Base-by-base conservation (phyloP, 2,888 invertebrate species). In the Eurytoma californica region DNA sequence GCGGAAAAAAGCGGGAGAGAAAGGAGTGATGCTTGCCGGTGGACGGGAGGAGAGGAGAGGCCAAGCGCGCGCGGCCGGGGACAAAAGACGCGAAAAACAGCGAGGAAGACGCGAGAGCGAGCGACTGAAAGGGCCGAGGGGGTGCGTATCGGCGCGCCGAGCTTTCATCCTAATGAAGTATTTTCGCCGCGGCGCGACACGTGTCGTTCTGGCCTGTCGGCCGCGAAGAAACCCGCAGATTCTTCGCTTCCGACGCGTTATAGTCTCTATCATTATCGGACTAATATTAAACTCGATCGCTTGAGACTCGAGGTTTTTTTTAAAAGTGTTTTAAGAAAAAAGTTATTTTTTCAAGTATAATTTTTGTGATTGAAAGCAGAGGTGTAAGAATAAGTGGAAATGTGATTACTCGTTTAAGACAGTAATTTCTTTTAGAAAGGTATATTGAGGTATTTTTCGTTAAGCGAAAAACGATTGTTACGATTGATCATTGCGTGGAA, bases 111-210 rank as follows among this genome's bases (percentile, higher is more conserved):
- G 73, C 18, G 53, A 60, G 47, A 82, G 82, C 82, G 78, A 83
- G 83, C 82, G 75, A 83, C 82, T 84, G 83, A 77, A 81, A 75
- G 83, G 83, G 84, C 84, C 84, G 84, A 84, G 39, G 83, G 72
- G 53, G 77, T 57, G 57, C 63, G 69, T 73, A 84, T 84, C 81
- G 85, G 84, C 83, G 84, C 79, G 83, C 81, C 82, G 82, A 88
- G 89, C 89, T 89, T 89, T 89, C 88, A 89, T 89, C 88, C 85
- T 89, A 88, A 89, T 89, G 89, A 89, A 89, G 88, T 88, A 87
- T 87, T 88, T 87, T 84, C 80, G 77, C 58, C 75, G 79, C 57
- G 65, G 57, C 28, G 57, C 55, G 85, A 78, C 83, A 83, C 83
- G 83, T 84, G 83, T 84, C 81, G 83, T 82, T 80, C 79, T 82